Evolutionary conservation across 2,797 vertebrate species (phyloP).

Genomic region (Trematomus bernacchii): DNA sequence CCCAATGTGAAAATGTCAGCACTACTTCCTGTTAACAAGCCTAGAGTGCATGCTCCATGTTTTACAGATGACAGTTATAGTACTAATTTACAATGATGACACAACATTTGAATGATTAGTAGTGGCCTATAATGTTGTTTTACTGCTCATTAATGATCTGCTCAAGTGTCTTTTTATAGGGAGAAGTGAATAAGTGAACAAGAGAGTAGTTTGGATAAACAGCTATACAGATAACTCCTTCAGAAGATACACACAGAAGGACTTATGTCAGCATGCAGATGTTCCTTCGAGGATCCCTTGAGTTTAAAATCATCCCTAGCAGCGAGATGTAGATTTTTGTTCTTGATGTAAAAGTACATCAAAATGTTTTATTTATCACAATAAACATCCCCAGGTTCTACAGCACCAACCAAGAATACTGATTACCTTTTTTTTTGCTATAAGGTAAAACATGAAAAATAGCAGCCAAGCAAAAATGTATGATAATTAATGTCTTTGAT

Average conservation of each 20-base stretch:
- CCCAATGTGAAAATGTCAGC: too few species aligned
- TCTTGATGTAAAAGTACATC: background rate
- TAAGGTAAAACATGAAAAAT: background rate
- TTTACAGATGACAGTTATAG: too few species aligned
- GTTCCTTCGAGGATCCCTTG: constrained; percentile 9
- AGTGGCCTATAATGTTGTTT: background rate
- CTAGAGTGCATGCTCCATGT: too few species aligned
- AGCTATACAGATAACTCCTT: background rate
- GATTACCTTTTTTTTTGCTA: constrained; percentile 10
- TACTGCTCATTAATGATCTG: too few species aligned
- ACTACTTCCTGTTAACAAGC: too few species aligned
- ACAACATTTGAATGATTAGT: too few species aligned
- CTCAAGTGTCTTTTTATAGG: too few species aligned
- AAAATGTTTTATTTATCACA: constrained; percentile 53
- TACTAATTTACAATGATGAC: too few species aligned
- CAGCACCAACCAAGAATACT: constrained; percentile 1
- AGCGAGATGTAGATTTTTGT: background rate
- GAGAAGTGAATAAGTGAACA: background rate
- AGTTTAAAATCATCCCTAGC: background rate
- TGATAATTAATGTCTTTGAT: background rate
- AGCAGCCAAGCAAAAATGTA: constrained; percentile 9
- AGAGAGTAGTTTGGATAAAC: background rate
- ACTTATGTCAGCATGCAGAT: constrained; percentile 5
- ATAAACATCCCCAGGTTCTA: constrained; percentile 31
- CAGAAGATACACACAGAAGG: background rate